Percentiles rank a stretch among this genome's conserved stretches.
phyloP scores from a whole-genome alignment of 2,888 invertebrate species.

The Amaurobius ferox region DNA sequence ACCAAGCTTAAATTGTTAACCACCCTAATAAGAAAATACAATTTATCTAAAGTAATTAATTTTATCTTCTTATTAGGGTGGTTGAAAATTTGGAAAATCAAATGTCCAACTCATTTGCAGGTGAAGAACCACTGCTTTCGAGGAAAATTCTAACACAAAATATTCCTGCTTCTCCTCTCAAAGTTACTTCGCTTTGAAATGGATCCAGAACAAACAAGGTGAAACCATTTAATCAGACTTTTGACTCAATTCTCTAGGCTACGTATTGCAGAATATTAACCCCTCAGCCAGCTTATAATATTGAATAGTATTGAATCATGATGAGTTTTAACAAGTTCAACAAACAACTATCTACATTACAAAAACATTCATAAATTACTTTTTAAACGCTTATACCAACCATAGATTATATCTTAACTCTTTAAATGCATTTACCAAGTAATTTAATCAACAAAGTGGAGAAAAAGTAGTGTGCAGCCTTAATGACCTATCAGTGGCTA shows the following conservation, averaged over 20 bases:
- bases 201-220: not conserved
- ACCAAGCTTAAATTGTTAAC: too few relatives aligned
- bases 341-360: conserved; percentile 40
- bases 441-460: conserved; percentile 45
- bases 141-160: too few relatives aligned
- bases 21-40: too few relatives aligned
- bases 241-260: not conserved
- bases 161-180: too few relatives aligned
- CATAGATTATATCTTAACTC: not conserved
- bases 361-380: conserved; percentile 47
- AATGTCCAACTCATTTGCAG: too few relatives aligned
- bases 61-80: too few relatives aligned
- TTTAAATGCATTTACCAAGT: conserved; percentile 62
- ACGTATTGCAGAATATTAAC: not conserved
- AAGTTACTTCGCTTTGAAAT: too few relatives aligned
- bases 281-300: not conserved
- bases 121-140: too few relatives aligned
- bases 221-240: not conserved
- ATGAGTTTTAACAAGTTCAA: conserved; percentile 29
- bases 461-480: conserved; percentile 56
- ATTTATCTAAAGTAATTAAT: too few relatives aligned
- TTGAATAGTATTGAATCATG: conserved; percentile 7
- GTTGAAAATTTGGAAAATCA: too few relatives aligned
- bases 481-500: conserved; percentile 54
- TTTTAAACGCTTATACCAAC: too few relatives aligned